phyloP scores from a whole-genome alignment of 1,140 invertebrate species.

The Druon quercuslanigerum region DNA sequence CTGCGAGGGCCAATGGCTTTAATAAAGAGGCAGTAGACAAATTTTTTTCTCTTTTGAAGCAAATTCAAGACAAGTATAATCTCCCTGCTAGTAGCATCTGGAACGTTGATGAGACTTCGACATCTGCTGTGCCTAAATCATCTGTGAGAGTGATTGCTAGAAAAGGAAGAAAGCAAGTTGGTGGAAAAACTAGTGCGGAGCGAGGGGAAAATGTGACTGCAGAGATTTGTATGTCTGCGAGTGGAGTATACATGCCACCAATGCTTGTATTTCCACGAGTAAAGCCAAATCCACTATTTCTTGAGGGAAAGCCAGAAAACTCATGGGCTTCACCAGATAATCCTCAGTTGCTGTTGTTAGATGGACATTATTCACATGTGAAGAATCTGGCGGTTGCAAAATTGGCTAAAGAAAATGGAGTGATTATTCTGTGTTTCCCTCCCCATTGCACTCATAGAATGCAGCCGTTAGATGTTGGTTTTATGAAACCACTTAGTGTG shows the following conservation, averaged over 20 bases:
- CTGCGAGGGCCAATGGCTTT: constrained; percentile 13
- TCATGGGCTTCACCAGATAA: background rate
- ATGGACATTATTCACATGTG: too few relatives aligned
- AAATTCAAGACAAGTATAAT: too few relatives aligned
- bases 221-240: too few relatives aligned
- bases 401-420: too few relatives aligned
- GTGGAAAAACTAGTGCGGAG: background rate
- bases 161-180: background rate
- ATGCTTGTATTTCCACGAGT: background rate
- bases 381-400: too few relatives aligned
- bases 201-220: background rate
- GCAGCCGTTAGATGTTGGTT: too few relatives aligned
- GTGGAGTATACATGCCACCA: too few relatives aligned
- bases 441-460: too few relatives aligned
- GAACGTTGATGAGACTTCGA: background rate
- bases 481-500: too few relatives aligned
- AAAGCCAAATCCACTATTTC: background rate
- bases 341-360: too few relatives aligned
- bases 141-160: background rate
- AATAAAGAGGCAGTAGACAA: constrained; percentile 1
- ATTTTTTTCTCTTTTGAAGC: background rate
- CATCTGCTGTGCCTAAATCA: background rate
- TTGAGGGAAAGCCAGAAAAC: background rate
- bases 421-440: too few relatives aligned
- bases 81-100: too few relatives aligned